These are phyloP conservation scores for Phengaris alcon DNA, from an alignment of 2,888 invertebrate genomes.

Conservation along the genomic window DNA sequence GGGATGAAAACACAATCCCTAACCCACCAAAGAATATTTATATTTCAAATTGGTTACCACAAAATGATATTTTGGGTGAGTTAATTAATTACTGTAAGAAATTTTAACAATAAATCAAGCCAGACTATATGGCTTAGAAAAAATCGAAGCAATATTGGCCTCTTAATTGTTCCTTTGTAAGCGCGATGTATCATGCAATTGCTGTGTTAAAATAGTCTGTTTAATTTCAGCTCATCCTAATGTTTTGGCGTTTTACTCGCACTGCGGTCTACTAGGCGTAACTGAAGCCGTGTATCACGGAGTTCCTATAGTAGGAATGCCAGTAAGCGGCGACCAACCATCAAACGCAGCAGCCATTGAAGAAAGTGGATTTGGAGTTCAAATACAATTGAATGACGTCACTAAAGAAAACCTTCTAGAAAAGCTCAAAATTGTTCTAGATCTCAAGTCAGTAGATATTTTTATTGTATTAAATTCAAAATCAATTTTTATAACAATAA, in stretches of 20 bases:
- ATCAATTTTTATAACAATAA: neutral
- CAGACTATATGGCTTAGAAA: too few relatives aligned
- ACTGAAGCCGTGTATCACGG: conserved; percentile 79
- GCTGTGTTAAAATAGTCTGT: neutral
- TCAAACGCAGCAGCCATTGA: conserved; percentile 75
- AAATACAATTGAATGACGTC: conserved; percentile 63
- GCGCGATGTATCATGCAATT: neutral
- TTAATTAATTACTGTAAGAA: conserved; percentile 49
- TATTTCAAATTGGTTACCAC: conserved; percentile 81
- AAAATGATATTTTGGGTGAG: conserved; percentile 75
- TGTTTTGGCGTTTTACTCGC: conserved; percentile 76
- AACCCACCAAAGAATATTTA: conserved; percentile 82
- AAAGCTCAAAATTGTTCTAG: conserved; percentile 69
- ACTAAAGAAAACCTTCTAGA: conserved; percentile 67
- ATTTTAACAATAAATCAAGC: neutral
- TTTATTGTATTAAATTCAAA: neutral
- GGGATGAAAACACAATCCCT: conserved; percentile 82
- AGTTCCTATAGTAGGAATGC: conserved; percentile 80
- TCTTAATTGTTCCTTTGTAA: neutral
- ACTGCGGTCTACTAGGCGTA: conserved; percentile 78
- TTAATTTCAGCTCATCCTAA: conserved; percentile 67
- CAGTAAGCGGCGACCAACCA: conserved; percentile 80
- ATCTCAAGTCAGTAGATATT: conserved; percentile 65
- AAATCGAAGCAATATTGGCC: neutral
- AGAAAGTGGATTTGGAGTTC: conserved; percentile 73